Evolutionary conservation across 2,113 vertebrate genomes (phyloP).

Genomic region (Herpetotheres cachinnans): DNA sequence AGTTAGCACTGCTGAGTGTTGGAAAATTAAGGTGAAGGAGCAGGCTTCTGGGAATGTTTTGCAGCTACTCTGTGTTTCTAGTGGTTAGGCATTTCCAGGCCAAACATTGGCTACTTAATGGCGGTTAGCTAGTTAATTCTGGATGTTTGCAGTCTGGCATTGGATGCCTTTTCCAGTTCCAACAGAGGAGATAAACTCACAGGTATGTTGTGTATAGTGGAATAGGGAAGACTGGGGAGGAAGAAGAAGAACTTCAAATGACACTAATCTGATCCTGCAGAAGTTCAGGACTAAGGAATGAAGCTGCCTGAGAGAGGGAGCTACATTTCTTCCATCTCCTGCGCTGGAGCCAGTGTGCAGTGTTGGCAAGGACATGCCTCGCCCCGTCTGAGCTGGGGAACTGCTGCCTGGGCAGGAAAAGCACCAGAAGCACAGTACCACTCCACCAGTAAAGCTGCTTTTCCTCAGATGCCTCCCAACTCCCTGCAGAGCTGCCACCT

Average conservation of each 20-base stretch:
- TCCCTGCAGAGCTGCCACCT: background rate
- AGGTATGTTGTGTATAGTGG: background rate
- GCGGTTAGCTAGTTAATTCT: background rate
- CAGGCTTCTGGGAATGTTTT: background rate
- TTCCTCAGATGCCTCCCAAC: background rate
- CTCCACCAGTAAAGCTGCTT: background rate
- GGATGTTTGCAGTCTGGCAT: background rate
- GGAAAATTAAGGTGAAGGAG: background rate
- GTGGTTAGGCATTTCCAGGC: background rate
- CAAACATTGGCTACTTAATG: background rate
- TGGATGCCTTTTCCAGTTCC: background rate
- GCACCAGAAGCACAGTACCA: background rate
- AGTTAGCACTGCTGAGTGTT: background rate
- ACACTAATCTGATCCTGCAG: background rate
- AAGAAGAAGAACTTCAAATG: background rate
- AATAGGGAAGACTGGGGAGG: background rate
- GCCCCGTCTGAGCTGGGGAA: accelerated
- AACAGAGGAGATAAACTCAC: background rate
- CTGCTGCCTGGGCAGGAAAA: background rate
- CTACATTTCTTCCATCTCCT: background rate
- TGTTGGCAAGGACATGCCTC: background rate
- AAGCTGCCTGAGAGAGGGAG: accelerated
- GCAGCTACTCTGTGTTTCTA: background rate
- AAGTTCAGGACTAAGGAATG: background rate
- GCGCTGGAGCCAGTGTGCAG: accelerated